Evolutionary conservation across 2,797 vertebrate genomes (phyloP).

Genomic region (Pachyuromys duprasi): DNA sequence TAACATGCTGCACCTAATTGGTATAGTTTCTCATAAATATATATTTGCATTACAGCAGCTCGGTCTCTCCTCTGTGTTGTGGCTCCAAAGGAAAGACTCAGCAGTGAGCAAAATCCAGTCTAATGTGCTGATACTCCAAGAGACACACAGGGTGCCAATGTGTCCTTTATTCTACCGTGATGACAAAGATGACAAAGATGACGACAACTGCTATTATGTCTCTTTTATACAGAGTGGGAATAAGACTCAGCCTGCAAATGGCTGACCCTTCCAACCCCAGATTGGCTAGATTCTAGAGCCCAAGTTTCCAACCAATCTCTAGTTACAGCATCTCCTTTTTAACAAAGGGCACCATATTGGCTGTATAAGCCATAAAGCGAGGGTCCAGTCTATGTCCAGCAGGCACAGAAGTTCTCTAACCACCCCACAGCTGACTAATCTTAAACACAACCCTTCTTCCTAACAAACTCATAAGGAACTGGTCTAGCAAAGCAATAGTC

Average conservation of each 20-base stretch:
- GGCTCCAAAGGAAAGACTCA: neutral
- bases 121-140: neutral
- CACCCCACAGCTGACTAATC: neutral
- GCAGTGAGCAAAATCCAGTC: neutral
- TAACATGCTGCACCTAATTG: neutral
- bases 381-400: neutral
- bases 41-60: neutral
- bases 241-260: neutral
- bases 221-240: constrained; percentile 28
- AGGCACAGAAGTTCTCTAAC: constrained; percentile 5
- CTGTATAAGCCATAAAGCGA: neutral
- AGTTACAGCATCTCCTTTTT: neutral
- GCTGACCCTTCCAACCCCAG: constrained; percentile 18
- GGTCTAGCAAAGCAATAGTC: neutral
- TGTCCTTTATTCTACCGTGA: neutral
- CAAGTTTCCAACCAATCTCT: neutral
- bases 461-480: neutral
- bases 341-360: neutral
- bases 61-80: neutral
- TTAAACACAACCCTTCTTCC: neutral
- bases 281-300: constrained; percentile 2
- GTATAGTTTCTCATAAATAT: constrained; percentile 30
- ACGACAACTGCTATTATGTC: neutral
- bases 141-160: neutral
- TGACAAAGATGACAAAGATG: neutral